A percentile compares a stretch with the other conserved stretches of the same genome.
Conservation (phyloP, 2,113 vertebrate genomes). For the Hippocampus mohnikei region DNA sequence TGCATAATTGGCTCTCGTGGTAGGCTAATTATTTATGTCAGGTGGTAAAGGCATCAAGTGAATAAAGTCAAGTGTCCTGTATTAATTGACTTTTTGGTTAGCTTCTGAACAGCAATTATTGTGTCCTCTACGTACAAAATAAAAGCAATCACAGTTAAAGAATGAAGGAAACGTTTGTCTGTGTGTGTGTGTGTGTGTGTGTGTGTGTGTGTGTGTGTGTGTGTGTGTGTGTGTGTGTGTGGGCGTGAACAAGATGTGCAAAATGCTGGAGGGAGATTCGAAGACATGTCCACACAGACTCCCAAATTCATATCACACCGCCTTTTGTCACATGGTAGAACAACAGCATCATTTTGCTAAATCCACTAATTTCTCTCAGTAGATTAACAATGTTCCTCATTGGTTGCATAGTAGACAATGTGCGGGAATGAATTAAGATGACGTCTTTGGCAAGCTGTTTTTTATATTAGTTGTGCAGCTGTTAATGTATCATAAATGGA, state of each 20-base stretch:
- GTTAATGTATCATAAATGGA: not conserved
- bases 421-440: conserved; percentile 19
- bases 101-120: conserved; percentile 9
- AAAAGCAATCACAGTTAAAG: not conserved
- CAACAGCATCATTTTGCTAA: conserved; percentile 1
- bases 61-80: conserved; percentile 12
- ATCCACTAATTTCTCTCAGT: not conserved
- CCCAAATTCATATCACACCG: conserved; percentile 33
- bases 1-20: not conserved
- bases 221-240: not conserved
- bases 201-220: not conserved
- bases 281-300: conserved; percentile 16
- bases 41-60: conserved; percentile 7
- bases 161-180: conserved; percentile 8
- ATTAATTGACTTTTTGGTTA: conserved; percentile 21
- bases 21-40: conserved; percentile 8
- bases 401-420: conserved; percentile 10
- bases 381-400: not conserved
- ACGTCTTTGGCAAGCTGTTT: conserved; percentile 5
- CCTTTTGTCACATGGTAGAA: conserved; percentile 7
- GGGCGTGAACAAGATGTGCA: conserved; percentile 8
- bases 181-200: too few relatives aligned
- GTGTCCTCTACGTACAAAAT: not conserved
- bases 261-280: conserved; percentile 12
- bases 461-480: conserved; percentile 13